phyloP scores from a whole-genome alignment of 2,113 vertebrate genomes.

The Hippopotamus amphibius region DNA sequence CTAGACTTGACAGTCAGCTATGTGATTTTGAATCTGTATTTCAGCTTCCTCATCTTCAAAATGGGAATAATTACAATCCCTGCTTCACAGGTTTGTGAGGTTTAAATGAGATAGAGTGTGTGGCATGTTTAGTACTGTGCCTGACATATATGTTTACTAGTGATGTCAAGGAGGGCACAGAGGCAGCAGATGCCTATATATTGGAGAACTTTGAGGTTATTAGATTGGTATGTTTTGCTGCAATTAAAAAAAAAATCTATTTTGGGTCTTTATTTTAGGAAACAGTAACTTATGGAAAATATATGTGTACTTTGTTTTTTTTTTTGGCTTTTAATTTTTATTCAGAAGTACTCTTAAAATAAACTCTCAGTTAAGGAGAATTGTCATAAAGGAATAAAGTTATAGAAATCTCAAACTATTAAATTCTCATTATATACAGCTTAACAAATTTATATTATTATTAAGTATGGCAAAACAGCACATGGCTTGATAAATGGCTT shows the following conservation, averaged over 20 bases:
- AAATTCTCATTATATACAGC: neutral
- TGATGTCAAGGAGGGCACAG: neutral
- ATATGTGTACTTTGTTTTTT: neutral
- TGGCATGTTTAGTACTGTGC: neutral
- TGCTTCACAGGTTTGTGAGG: neutral
- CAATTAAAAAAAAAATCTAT: neutral
- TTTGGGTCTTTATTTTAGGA: constrained; percentile 11
- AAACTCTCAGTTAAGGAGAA: neutral
- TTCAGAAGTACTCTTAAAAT: neutral
- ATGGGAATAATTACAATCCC: neutral
- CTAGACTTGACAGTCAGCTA: neutral
- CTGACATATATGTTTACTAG: neutral
- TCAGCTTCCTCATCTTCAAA: neutral
- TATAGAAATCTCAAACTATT: neutral
- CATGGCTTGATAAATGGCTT: neutral
- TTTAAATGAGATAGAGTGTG: neutral
- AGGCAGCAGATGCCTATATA: neutral
- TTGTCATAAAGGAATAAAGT: neutral
- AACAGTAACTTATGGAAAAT: neutral
- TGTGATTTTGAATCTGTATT: neutral
- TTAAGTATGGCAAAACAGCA: neutral
- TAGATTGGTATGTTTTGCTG: neutral
- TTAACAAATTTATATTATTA: neutral
- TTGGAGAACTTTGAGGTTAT: neutral
- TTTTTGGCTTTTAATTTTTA: neutral